Evolutionary conservation across 1,140 invertebrate species (phyloP).

Genomic region (Bombus sylvicola): DNA sequence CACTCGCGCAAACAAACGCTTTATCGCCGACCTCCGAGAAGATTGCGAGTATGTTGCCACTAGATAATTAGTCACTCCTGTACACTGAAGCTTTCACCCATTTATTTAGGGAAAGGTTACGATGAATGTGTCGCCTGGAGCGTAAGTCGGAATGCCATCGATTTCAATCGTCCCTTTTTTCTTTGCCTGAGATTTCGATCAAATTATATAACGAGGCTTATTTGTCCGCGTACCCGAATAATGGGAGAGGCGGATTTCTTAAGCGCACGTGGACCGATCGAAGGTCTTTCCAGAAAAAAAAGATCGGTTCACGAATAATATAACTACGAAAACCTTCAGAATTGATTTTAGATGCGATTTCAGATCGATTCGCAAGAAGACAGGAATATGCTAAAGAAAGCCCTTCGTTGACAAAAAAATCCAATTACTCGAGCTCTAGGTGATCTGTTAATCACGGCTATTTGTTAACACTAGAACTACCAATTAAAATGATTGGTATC

Average conservation of each 20-base stretch:
- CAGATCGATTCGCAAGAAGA: background rate
- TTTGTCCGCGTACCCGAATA: constrained; percentile 9
- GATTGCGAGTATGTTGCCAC: background rate
- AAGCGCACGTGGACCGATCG: constrained; percentile 18
- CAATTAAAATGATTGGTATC: no score
- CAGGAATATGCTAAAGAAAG: background rate
- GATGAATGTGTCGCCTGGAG: background rate
- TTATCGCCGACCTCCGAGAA: background rate
- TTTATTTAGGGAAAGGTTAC: background rate
- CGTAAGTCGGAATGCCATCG: background rate
- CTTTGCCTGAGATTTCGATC: background rate
- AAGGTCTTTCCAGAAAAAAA: constrained; percentile 22
- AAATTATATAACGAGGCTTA: background rate
- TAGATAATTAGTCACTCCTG: background rate
- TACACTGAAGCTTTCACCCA: background rate
- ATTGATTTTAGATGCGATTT: background rate
- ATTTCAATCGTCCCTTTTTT: background rate
- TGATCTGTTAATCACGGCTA: background rate
- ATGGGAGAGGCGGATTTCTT: background rate
- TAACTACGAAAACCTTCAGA: background rate
- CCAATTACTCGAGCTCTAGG: background rate
- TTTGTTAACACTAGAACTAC: no score
- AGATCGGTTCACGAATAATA: background rate
- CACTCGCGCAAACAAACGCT: background rate
- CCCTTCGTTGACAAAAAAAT: no score